Conservation (phyloP, 2,888 invertebrate species). For the Tethea ocularis region DNA sequence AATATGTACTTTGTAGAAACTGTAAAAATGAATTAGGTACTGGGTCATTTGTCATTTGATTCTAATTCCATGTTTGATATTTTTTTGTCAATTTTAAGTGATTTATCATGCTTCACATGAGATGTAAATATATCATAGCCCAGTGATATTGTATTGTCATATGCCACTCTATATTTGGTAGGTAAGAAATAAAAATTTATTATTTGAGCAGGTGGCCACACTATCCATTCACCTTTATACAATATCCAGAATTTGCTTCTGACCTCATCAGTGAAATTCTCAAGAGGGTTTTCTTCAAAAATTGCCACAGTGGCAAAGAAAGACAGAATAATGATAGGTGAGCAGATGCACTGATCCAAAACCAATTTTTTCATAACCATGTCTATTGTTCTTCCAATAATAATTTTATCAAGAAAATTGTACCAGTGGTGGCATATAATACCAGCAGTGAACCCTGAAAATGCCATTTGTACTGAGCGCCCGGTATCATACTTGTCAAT, state of each 20-base stretch:
- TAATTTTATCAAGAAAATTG: conserved; percentile 86
- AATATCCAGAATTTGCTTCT: conserved; percentile 89
- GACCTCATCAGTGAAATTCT: conserved; percentile 87
- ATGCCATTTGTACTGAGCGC: conserved; percentile 90
- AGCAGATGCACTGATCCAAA: conserved; percentile 92
- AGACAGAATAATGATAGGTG: conserved; percentile 90
- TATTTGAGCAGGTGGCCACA: conserved; percentile 97
- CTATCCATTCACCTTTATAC: conserved; percentile 94
- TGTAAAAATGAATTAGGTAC: not conserved
- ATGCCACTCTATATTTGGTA: conserved; percentile 91
- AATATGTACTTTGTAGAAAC: conserved; percentile 14
- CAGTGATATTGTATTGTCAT: conserved; percentile 93
- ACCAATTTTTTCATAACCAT: conserved; percentile 90
- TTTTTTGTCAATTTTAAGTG: conserved; percentile 22
- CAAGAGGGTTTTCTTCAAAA: conserved; percentile 85
- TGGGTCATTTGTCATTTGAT: not conserved
- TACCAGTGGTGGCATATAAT: conserved; percentile 95
- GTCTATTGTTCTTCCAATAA: conserved; percentile 87
- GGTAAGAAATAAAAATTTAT: conserved; percentile 96
- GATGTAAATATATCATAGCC: conserved; percentile 94
- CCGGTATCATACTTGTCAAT: conserved; percentile 81
- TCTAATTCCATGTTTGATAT: not conserved
- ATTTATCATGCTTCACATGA: conserved; percentile 86
- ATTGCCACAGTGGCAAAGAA: conserved; percentile 91
- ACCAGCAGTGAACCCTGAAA: conserved; percentile 91